Conservation (phyloP, 2,113 vertebrate genomes). For the Setophaga kirtlandii region DNA sequence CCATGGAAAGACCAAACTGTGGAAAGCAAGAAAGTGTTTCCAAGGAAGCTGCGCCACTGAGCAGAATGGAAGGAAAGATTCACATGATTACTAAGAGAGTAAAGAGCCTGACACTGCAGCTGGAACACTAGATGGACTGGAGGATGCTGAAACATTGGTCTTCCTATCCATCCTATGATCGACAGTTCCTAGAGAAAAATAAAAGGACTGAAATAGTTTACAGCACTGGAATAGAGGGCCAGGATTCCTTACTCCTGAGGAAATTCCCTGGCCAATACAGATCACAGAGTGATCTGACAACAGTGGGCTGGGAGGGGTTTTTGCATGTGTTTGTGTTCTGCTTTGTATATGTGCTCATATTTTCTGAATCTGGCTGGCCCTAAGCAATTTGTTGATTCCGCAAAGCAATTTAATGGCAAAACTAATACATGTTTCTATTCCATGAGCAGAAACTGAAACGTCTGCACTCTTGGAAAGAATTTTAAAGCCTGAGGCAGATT, state of each 20-base stretch:
- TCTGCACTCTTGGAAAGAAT: not conserved
- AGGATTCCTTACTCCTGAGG: not conserved
- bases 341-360: not conserved
- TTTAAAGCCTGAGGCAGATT: conserved; percentile 4
- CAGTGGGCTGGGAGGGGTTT: not conserved
- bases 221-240: not conserved
- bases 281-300: not conserved
- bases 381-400: not conserved
- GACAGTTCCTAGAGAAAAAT: not conserved
- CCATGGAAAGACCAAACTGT: not conserved
- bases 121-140: not conserved
- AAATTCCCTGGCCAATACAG: not conserved
- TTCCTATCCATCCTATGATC: not conserved
- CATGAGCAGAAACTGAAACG: not conserved
- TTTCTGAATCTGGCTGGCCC: not conserved
- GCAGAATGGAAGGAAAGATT: not conserved
- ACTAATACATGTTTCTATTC: not conserved
- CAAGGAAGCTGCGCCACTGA: not conserved
- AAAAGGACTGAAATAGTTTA: not conserved
- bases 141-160: not conserved
- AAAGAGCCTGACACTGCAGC: not conserved
- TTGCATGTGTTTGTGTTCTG: not conserved
- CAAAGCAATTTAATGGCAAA: not conserved
- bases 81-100: not conserved
- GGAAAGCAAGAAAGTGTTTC: not conserved